phyloP scores from a whole-genome alignment of 23 tunicate species.

The Ascidia mentula region DNA sequence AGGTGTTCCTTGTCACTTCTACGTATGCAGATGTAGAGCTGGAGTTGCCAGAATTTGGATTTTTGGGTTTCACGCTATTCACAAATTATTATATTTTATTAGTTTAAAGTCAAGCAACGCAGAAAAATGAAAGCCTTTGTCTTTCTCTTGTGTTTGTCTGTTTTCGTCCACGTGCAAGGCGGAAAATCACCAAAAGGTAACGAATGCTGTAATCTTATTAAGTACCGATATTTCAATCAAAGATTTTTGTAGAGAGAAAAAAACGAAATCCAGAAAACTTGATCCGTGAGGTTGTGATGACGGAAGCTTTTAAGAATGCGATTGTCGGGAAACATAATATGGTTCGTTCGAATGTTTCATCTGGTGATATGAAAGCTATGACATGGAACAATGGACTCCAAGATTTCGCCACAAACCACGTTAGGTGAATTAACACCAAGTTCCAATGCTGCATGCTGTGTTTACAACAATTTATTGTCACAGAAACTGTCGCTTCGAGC shows the following conservation, averaged over 20 bases:
- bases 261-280: background rate
- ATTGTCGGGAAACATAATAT: background rate
- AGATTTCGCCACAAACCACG: background rate
- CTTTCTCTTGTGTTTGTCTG: background rate
- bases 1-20: too few relatives aligned
- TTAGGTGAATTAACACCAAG: background rate
- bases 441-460: background rate
- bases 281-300: background rate
- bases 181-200: background rate
- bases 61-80: too few relatives aligned
- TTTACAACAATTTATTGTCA: background rate
- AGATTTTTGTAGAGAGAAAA: background rate
- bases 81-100: too few relatives aligned
- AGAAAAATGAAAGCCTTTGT: background rate
- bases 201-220: background rate
- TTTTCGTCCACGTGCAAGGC: background rate
- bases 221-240: background rate
- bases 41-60: too few relatives aligned
- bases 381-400: background rate
- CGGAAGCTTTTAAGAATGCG: background rate
- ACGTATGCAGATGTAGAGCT: too few relatives aligned
- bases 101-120: too few relatives aligned
- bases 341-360: background rate
- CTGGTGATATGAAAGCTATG: background rate
- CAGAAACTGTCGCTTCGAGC: background rate